A percentile compares a stretch with the other conserved stretches of the same genome.
These are phyloP conservation scores for Gobio occitaniae DNA, from an alignment of 2,797 vertebrate genomes.

Conservation along the genomic window DNA sequence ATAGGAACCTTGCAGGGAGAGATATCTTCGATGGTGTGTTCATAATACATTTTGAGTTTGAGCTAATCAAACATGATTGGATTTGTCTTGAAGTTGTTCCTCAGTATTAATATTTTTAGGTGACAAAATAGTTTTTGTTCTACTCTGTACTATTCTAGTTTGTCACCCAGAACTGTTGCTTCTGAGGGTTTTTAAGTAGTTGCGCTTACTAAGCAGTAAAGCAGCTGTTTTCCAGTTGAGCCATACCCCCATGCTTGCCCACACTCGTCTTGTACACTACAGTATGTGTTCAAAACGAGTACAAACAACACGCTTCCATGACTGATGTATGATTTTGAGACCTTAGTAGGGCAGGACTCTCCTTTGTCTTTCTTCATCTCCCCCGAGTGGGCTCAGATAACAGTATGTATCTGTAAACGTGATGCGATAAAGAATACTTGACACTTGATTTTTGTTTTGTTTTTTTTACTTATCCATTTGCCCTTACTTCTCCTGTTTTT, in stretches of 20 bases:
- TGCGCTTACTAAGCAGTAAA: slow-evolving; percentile 16
- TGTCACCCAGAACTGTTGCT: neutral
- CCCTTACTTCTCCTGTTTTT: neutral
- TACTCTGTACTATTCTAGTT: neutral
- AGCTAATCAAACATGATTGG: neutral
- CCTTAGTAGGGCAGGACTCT: neutral
- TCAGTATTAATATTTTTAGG: neutral
- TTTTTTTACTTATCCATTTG: neutral
- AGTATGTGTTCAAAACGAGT: neutral
- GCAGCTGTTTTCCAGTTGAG: slow-evolving; percentile 11
- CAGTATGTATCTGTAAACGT: neutral
- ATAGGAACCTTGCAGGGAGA: neutral
- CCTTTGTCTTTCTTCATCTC: neutral
- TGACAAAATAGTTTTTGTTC: neutral
- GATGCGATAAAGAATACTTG: neutral
- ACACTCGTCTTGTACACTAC: slow-evolving; percentile 15
- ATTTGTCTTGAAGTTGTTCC: neutral
- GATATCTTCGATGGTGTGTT: neutral
- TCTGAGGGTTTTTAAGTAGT: neutral
- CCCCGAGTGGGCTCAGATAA: neutral
- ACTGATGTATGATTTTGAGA: slow-evolving; percentile 20
- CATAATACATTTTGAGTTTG: neutral
- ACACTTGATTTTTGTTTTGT: neutral
- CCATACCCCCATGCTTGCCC: slow-evolving; percentile 25
- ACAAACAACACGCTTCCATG: slow-evolving; percentile 12